Base-by-base conservation (phyloP, 2,888 invertebrate species). In the Sycophila texana region DNA sequence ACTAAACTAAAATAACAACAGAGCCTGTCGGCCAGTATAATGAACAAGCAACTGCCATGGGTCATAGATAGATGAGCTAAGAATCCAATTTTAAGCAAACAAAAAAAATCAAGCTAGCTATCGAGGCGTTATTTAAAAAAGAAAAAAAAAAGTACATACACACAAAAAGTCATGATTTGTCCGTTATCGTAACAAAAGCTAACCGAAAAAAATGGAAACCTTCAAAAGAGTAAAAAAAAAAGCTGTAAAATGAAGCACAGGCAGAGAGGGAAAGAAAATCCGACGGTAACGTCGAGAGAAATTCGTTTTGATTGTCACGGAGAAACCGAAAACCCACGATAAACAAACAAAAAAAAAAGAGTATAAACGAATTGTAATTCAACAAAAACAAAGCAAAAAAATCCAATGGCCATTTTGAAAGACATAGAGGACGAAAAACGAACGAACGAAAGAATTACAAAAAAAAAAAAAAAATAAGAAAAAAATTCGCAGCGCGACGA, bases 41-140 rank as follows among this genome's bases (percentile, higher is more conserved):
- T 88, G 86, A 88, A 88, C 86, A 86, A 88, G 89, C 87, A 88
- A 89, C 89, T 89, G 89, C 89, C 89, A 89, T 88, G 88, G 87
- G 87, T 88, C 84, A 85, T 86, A 86, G 85, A 86, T 84, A 89
- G 88, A 87, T 84, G 86, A 87, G 88, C 85, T 88, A 87, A 85
- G 85, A 87, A 86, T 86, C 84, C 85, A 88, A 88, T 88, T 88
- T 88, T 86, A 88, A 86, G 73, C 74, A 81, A 81, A 81, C 68
- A 75, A 76, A 79, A 72, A 74, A 80, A 76, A 53, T 76, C 73
- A 84, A 86, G 85, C 85, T 88, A 87, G 87, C 84, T 86, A 86
- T 86, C 85, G 85, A 86, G 84, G 82, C 72, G 85, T 84, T 81
- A 81, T 78, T 82, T 61, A 73, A 77, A 55, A 60, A 51, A 49